A percentile compares a stretch with the other conserved stretches of the same genome.
Conservation (phyloP, 2,113 vertebrate species). For the Paradisaea rubra region DNA sequence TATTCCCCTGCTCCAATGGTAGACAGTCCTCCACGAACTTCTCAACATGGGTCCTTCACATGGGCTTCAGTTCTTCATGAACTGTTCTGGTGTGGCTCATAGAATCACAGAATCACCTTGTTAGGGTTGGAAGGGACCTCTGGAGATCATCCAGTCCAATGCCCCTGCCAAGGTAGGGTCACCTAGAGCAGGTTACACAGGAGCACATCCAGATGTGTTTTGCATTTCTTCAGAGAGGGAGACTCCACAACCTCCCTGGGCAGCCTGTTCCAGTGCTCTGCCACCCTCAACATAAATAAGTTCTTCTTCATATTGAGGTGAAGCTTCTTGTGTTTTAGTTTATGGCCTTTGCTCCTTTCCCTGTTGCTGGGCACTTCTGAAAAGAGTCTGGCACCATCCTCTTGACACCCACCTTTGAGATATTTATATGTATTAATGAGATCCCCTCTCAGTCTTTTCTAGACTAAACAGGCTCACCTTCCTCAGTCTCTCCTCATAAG, state of each 20-base stretch:
- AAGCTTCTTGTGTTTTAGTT: not conserved
- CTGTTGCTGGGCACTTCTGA: not conserved
- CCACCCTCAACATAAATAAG: not conserved
- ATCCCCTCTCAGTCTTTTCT: not conserved
- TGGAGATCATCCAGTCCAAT: not conserved
- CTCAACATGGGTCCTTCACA: not conserved
- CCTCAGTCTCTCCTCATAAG: not conserved
- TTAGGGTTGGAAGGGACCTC: not conserved
- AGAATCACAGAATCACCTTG: not conserved
- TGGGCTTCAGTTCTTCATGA: not conserved
- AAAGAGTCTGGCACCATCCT: not conserved
- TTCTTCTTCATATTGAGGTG: not conserved
- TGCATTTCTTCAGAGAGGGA: not conserved
- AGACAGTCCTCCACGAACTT: accelerated
- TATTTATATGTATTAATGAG: not conserved
- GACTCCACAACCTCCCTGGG: not conserved
- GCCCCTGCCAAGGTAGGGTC: not conserved
- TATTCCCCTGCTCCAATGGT: not conserved
- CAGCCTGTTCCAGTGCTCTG: not conserved
- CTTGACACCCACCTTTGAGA: not conserved
- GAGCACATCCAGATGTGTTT: not conserved
- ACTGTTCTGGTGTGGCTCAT: not conserved
- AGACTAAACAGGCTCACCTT: not conserved
- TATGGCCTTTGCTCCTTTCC: not conserved
- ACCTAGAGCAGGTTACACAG: not conserved